Percentiles rank a stretch among this genome's conserved stretches.
These are phyloP conservation scores for Chaetops frenatus DNA, from an alignment of 2,113 vertebrate genomes.

Conservation along the genomic window DNA sequence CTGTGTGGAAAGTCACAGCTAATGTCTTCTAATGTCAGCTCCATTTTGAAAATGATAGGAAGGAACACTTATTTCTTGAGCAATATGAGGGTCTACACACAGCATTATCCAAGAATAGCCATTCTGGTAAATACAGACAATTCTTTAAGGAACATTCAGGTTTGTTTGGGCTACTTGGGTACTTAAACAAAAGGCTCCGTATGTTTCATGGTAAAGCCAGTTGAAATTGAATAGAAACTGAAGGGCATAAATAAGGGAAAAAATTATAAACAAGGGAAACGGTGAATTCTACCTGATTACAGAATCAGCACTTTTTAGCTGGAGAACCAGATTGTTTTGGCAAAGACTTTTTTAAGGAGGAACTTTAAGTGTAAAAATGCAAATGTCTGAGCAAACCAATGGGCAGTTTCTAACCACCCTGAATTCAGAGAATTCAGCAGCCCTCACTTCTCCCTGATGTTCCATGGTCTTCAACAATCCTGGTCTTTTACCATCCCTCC, in stretches of 20 bases:
- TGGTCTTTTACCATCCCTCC: background rate
- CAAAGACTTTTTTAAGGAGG: background rate
- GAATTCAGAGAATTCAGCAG: background rate
- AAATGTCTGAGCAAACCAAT: background rate
- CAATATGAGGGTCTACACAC: background rate
- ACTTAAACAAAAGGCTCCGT: background rate
- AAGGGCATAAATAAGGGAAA: too few relatives aligned
- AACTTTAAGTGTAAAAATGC: background rate
- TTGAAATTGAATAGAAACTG: background rate
- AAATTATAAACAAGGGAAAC: background rate
- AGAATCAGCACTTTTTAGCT: background rate
- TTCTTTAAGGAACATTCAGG: background rate
- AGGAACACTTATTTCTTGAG: background rate
- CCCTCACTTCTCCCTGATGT: background rate
- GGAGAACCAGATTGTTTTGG: background rate
- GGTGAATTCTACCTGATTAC: background rate
- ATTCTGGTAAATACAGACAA: background rate
- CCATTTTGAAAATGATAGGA: background rate
- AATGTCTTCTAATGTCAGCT: background rate
- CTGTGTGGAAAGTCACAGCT: background rate
- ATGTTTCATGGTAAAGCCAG: background rate
- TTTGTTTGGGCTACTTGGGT: background rate
- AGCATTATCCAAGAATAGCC: background rate
- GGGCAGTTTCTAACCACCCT: background rate
- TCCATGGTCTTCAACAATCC: background rate